These are phyloP conservation scores for Tragelaphus scriptus DNA, from an alignment of 2,113 vertebrate genomes.

Conservation along the genomic window DNA sequence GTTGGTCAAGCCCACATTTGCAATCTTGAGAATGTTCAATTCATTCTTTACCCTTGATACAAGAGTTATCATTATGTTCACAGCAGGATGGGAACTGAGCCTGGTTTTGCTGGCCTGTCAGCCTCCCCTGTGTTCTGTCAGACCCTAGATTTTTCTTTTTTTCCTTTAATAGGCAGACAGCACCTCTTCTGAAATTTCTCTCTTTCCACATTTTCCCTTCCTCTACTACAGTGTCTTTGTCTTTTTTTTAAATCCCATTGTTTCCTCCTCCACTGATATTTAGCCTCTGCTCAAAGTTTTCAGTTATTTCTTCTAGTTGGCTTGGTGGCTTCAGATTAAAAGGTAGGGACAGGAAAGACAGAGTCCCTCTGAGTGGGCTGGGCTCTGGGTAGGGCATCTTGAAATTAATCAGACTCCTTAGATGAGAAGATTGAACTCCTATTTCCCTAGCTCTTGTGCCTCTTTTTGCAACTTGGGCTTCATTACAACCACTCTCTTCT, in stretches of 20 bases:
- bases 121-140: neutral
- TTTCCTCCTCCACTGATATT: neutral
- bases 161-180: neutral
- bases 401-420: neutral
- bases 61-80: neutral
- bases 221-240: neutral
- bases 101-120: neutral
- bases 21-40: neutral
- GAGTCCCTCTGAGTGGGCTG: neutral
- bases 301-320: neutral
- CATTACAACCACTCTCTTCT: neutral
- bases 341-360: neutral
- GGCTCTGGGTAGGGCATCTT: neutral
- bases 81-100: neutral
- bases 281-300: neutral
- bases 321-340: neutral
- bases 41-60: neutral
- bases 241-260: neutral
- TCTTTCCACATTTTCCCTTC: neutral
- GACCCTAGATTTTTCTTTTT: neutral
- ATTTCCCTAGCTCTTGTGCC: neutral
- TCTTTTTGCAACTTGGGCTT: neutral
- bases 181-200: neutral
- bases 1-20: neutral
- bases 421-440: neutral